Base-by-base conservation (phyloP, 2,888 invertebrate genomes). In the Pandemis cinnamomeana region DNA sequence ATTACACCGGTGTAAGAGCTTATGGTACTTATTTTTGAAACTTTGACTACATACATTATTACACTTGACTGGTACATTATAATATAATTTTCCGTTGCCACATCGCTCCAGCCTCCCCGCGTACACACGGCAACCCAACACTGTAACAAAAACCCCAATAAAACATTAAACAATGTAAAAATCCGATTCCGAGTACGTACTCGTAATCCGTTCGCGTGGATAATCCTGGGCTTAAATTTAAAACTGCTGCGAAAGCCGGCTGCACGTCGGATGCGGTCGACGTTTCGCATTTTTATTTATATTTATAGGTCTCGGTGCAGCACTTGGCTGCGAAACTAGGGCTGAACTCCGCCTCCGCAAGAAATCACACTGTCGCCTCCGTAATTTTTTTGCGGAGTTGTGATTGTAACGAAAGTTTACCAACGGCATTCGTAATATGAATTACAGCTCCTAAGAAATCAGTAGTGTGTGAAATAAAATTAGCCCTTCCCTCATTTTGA, bases 171-270 rank as follows among this genome's bases (percentile, higher is more conserved):
- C 73, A 69, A 69, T 69, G 69, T 69, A 51, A 69, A 69, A 73
- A 64, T 51, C 64, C 42, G 42, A 53, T 69, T 73, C 42, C 41
- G 72, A 77, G 76, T 78, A 73, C 77, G 78, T 84, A 84, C 84
- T 84, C 82, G 78, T 84, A 85, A 85, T 84, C 82, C 80, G 76
- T 44, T 79, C 76, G 71, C 53, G 68, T 76, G 81, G 81, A 81
- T 85, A 75, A 87, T 83, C 86, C 80, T 72, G 79, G 81, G 81
- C 83, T 83, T 79, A 84, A 83, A 83, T 84, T 84, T 83, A 80
- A 85, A 86, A 84, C 82, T 81, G 81, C 77, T 78, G 74, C 78
- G 74, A 79, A 81, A 85, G 80, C 83, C 80, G 80, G 77, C 80
- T 82, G 75, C 77, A 69, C 41, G 68, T 62, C 72, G 75, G 61